Conservation (phyloP, 2,113 vertebrate genomes). For the Albula glossodonta region DNA sequence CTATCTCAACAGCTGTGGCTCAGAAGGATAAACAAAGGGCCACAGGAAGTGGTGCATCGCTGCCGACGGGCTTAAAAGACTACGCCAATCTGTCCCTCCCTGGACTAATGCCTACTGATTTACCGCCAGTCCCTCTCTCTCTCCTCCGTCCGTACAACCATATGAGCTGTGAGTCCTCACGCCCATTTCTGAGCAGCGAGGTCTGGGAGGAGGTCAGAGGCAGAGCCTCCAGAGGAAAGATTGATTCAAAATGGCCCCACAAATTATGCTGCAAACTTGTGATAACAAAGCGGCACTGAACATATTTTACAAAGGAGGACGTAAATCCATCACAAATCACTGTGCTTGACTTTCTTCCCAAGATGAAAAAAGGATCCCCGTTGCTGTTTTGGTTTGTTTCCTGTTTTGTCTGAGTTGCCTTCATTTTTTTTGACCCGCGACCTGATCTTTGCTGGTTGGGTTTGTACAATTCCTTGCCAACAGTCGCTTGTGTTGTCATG, state of each 20-base stretch:
- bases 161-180: not conserved
- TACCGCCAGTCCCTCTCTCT: conserved; percentile 38
- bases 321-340: no score
- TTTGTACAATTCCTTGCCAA: conserved; percentile 59
- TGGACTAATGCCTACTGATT: conserved; percentile 46
- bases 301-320: no score
- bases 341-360: not conserved
- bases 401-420: conserved; percentile 42
- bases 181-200: not conserved
- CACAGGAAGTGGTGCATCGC: conserved; percentile 72
- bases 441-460: conserved; percentile 54
- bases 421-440: conserved; percentile 47
- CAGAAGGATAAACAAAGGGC: conserved; percentile 72
- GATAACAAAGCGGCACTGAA: not conserved
- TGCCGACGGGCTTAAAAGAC: conserved; percentile 65
- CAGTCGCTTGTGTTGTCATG: conserved; percentile 39
- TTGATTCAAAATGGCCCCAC: no score
- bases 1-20: conserved; percentile 74
- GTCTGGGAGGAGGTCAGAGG: not conserved
- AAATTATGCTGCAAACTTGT: not conserved
- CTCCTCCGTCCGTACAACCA: conserved; percentile 25
- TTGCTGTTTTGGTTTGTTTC: conserved; percentile 45
- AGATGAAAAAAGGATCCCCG: conserved; percentile 36
- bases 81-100: conserved; percentile 59
- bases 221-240: no score